Evolutionary conservation across 2,113 vertebrate genomes (phyloP).

Genomic region (Cyrtonyx montezumae): DNA sequence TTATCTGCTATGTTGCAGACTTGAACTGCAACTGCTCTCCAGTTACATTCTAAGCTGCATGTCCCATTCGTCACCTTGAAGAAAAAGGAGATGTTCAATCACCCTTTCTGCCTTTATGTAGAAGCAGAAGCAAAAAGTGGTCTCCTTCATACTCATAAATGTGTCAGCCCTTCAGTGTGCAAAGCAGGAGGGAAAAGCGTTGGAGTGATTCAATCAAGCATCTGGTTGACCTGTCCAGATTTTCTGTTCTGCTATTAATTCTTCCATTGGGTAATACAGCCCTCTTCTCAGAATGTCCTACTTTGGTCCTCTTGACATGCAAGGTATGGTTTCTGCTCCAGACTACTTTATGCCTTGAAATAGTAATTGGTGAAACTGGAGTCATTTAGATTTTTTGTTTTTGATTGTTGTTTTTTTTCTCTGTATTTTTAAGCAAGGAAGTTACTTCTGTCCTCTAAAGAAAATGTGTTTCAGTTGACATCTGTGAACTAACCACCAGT

Average conservation of each 20-base stretch:
- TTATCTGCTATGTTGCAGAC: background rate
- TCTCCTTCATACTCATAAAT: background rate
- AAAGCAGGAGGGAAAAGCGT: too few relatives aligned
- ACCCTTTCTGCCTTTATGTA: background rate
- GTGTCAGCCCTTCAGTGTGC: background rate
- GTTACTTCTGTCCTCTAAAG: background rate
- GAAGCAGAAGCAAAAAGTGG: background rate
- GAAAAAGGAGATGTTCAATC: background rate
- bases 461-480: background rate
- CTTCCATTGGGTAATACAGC: background rate
- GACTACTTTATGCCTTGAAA: background rate
- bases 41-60: background rate
- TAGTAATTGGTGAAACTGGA: background rate
- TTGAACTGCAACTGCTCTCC: background rate
- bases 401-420: background rate
- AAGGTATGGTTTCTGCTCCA: background rate
- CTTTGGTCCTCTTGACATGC: background rate
- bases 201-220: background rate
- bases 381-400: background rate
- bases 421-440: background rate
- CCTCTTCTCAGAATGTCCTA: background rate
- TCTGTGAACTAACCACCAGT: background rate
- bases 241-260: background rate
- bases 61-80: background rate
- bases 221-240: background rate